Conservation (phyloP, 2,888 invertebrate species). For the Nemapogon koenigi region DNA sequence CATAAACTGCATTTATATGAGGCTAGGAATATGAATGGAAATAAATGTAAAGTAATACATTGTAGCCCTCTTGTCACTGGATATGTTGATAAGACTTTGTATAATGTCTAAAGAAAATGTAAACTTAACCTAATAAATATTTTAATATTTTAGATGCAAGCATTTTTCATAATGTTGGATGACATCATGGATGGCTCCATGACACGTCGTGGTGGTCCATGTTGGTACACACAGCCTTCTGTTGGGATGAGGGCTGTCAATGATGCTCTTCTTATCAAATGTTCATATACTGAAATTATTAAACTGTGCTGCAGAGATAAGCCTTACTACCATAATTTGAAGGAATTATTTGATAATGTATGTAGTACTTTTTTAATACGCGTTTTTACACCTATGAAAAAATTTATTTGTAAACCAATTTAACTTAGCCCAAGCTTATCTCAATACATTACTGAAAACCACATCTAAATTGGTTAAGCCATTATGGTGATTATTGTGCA, state of each 20-base stretch:
- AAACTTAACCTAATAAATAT: no score
- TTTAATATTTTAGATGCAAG: constrained; percentile 81
- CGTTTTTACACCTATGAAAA: no score
- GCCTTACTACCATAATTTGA: constrained; percentile 72
- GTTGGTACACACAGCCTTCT: constrained; percentile 84
- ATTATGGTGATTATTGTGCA: no score
- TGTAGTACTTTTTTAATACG: constrained; percentile 19
- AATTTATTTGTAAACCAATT: no score
- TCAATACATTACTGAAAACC: no score
- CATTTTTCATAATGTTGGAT: constrained; percentile 84
- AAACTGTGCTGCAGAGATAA: constrained; percentile 73
- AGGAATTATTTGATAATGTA: constrained; percentile 84
- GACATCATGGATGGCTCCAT: constrained; percentile 91
- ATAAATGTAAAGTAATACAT: background rate
- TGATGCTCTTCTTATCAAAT: constrained; percentile 82
- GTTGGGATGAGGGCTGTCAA: constrained; percentile 82
- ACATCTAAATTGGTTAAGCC: no score
- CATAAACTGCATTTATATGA: no score
- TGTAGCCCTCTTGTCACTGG: no score
- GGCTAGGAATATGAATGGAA: background rate
- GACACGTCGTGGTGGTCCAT: constrained; percentile 84
- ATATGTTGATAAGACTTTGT: no score
- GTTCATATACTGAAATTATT: constrained; percentile 71
- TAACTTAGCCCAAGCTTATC: no score
- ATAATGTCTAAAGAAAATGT: no score